phyloP scores from a whole-genome alignment of 1,140 invertebrate species.

The Pseudoatta argentina region DNA sequence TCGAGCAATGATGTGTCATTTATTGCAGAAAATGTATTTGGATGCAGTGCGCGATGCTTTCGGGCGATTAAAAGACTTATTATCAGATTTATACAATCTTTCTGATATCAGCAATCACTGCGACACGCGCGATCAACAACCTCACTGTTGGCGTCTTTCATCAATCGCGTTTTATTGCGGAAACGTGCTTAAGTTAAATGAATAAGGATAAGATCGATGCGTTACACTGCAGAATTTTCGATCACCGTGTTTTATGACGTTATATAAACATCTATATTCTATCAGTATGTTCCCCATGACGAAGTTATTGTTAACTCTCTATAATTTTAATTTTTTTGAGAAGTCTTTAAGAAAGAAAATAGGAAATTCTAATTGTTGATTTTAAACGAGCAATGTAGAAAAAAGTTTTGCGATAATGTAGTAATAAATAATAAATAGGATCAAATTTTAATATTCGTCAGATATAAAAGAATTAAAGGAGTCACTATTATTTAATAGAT shows the following conservation, averaged over 20 bases:
- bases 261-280: constrained; percentile 58
- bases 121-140: constrained; percentile 54
- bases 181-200: constrained; percentile 41
- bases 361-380: constrained; percentile 25
- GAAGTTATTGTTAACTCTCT: constrained; percentile 18
- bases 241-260: constrained; percentile 34
- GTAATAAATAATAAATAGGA: neutral
- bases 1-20: constrained; percentile 41
- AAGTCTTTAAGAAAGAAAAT: neutral
- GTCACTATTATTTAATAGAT: neutral
- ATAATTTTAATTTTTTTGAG: constrained; percentile 24
- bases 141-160: constrained; percentile 49
- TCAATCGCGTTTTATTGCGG: constrained; percentile 50
- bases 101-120: constrained; percentile 42
- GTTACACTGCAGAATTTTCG: constrained; percentile 57
- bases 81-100: constrained; percentile 43
- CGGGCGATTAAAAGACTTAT: constrained; percentile 53
- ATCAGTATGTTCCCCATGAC: constrained; percentile 27
- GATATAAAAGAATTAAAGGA: neutral
- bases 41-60: constrained; percentile 29
- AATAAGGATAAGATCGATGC: constrained; percentile 59
- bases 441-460: neutral
- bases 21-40: constrained; percentile 14
- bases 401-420: neutral
- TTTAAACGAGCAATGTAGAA: neutral